Percentiles rank a stretch among this genome's conserved stretches.
These are phyloP conservation scores for Sanderia malayensis DNA, from an alignment of 30 jellyfish, hydroid and myxozoan genomes.

Conservation along the genomic window DNA sequence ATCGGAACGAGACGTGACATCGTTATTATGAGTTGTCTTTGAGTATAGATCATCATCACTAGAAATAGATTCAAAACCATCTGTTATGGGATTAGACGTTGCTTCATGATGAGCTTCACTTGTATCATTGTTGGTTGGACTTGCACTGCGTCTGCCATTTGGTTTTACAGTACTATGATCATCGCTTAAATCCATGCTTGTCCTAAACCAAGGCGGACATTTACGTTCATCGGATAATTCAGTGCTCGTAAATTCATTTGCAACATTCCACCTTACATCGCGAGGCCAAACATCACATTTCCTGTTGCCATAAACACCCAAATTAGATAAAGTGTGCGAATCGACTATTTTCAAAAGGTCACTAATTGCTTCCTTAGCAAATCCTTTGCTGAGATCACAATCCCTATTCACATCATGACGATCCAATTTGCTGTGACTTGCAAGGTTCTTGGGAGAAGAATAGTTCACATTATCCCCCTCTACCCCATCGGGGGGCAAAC, in stretches of 20 bases:
- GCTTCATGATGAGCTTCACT: background rate
- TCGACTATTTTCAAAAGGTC: constrained; percentile 46
- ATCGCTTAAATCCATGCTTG: constrained; percentile 33
- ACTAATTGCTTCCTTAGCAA: constrained; percentile 53
- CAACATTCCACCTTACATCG: constrained; percentile 18
- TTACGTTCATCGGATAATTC: constrained; percentile 18
- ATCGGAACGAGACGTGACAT: background rate
- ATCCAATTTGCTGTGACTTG: no score
- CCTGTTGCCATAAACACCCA: constrained; percentile 40
- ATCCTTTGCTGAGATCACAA: no score
- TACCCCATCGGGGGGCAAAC: constrained; percentile 72
- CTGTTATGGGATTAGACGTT: background rate
- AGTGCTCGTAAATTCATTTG: constrained; percentile 15
- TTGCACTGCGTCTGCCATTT: background rate
- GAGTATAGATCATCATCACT: background rate
- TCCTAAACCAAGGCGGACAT: constrained; percentile 41
- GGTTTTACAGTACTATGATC: background rate
- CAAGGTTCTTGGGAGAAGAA: constrained; percentile 9
- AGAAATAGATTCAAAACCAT: background rate
- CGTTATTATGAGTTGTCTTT: background rate
- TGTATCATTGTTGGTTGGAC: background rate
- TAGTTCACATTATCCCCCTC: constrained; percentile 18
- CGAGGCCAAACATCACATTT: constrained; percentile 24
- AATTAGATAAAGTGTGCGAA: constrained; percentile 43
- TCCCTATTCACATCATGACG: no score